Evolutionary conservation across 2,113 vertebrate species (phyloP).

Genomic region (Coreoperca whiteheadi): DNA sequence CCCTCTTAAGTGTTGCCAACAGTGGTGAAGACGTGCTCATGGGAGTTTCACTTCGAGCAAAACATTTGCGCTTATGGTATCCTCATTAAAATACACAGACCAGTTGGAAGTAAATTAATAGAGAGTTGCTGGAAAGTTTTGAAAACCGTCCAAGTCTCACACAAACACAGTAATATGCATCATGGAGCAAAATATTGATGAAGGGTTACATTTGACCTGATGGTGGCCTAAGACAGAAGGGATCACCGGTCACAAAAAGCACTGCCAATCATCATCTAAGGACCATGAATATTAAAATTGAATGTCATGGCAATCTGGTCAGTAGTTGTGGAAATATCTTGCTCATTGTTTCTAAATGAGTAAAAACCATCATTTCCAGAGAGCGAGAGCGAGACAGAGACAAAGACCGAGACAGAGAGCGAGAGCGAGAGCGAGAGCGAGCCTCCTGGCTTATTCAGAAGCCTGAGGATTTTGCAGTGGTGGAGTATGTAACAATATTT

Average conservation of each 20-base stretch:
- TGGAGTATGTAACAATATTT: neutral
- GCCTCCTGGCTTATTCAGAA: neutral
- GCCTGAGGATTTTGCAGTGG: neutral
- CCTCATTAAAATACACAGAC: neutral
- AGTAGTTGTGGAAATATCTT: too few species aligned
- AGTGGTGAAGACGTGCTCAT: neutral
- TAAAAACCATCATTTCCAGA: neutral
- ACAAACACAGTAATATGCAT: neutral
- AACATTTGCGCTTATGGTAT: neutral
- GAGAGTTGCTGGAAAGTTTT: neutral
- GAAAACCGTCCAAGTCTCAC: neutral
- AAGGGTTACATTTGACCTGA: neutral
- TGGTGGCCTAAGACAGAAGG: neutral
- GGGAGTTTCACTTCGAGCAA: neutral
- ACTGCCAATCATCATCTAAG: too few species aligned
- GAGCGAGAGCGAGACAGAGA: too few species aligned
- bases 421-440: too few species aligned
- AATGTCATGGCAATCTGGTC: neutral
- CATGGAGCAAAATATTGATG: neutral
- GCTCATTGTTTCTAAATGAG: neutral
- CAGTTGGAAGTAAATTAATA: neutral
- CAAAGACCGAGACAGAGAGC: too few species aligned
- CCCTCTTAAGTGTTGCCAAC: neutral
- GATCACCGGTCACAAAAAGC: neutral
- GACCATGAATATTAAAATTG: neutral